phyloP scores from a whole-genome alignment of 2,888 invertebrate genomes.

The Amblyjoppa fuscipennis region DNA sequence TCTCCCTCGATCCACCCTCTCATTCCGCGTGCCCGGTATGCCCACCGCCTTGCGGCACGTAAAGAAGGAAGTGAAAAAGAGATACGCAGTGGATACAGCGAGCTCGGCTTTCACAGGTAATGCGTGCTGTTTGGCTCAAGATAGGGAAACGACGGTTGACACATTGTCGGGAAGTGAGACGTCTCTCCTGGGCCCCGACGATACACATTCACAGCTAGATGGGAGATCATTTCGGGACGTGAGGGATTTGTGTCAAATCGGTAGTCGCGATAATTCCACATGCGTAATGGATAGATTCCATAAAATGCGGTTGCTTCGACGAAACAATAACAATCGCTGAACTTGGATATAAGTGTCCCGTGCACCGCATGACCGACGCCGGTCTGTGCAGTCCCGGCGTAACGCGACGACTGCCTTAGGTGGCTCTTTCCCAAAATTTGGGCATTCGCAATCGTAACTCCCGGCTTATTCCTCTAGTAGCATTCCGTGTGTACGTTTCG shows the following conservation, averaged over 20 bases:
- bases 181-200: background rate
- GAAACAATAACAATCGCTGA: background rate
- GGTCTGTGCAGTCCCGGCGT: too few species aligned
- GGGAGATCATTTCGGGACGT: background rate
- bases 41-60: background rate
- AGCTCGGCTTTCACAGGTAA: constrained; percentile 62
- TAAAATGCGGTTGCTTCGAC: background rate
- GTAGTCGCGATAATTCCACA: background rate
- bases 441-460: background rate
- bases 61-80: constrained; percentile 9
- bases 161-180: background rate
- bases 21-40: background rate
- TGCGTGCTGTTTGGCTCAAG: constrained; percentile 18
- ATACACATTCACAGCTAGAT: background rate
- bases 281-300: background rate
- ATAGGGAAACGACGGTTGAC: background rate
- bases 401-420: too few species aligned
- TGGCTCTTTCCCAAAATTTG: too few species aligned
- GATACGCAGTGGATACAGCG: constrained; percentile 48
- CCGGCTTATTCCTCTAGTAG: background rate
- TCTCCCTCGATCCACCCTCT: constrained; percentile 14
- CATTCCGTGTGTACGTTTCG: background rate
- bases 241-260: constrained; percentile 5
- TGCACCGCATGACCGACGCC: too few species aligned
- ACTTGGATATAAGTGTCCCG: too few species aligned